Conservation (phyloP, 2,113 vertebrate species). For the Manacus vitellinus region DNA sequence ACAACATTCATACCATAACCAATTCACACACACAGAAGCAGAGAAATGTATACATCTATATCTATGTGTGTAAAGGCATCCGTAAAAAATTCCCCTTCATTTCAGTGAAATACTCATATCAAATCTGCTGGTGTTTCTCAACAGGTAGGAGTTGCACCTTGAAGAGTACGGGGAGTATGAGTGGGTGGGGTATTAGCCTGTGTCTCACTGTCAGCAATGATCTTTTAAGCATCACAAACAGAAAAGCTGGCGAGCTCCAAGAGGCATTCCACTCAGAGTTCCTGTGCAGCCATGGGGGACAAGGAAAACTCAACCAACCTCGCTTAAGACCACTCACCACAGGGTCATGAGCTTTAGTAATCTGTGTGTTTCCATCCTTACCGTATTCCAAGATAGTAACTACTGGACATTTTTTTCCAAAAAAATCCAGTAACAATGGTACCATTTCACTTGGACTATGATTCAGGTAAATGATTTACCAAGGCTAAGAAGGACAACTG, state of each 20-base stretch:
- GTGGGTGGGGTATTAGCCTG: background rate
- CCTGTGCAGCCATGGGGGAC: accelerated
- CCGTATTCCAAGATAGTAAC: no score
- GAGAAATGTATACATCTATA: background rate
- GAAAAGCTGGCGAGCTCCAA: background rate
- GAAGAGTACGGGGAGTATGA: background rate
- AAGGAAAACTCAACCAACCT: background rate
- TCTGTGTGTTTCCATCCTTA: background rate
- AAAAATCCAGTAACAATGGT: background rate
- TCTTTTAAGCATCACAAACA: background rate
- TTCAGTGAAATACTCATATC: background rate
- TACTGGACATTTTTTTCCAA: background rate
- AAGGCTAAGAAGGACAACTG: background rate
- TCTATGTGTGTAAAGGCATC: background rate
- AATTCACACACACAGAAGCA: background rate
- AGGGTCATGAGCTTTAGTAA: no score
- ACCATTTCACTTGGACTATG: background rate
- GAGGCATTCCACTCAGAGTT: background rate
- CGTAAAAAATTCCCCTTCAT: background rate
- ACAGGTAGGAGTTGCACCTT: background rate
- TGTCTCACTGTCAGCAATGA: background rate
- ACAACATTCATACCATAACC: background rate
- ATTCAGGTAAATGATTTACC: background rate
- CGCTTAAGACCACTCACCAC: background rate
- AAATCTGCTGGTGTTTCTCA: background rate